Base-by-base conservation (phyloP, 37 sponge, comb jelly and placozoan genomes). In the Geodia barretti region DNA sequence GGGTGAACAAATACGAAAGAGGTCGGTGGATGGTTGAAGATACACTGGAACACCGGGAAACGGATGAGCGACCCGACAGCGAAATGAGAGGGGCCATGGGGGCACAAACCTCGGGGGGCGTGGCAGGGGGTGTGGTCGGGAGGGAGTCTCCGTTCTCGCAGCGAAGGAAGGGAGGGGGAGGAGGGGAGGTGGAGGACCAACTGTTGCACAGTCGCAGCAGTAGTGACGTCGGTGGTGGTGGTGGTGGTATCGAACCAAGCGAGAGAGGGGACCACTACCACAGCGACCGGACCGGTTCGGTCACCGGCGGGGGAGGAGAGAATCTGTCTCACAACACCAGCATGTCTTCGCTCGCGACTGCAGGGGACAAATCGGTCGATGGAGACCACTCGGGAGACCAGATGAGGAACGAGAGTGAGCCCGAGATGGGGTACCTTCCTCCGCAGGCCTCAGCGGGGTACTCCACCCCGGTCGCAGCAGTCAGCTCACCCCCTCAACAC, bases 261-360 rank as follows among this genome's bases (percentile, higher is more conserved):
- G 75, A 74, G 24, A 83, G 54, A 20, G 83, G 73, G 32, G 41
- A 71, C 62, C 29, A 60, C 3, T 41, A 71, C 33, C 75, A 31
- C n/a, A 32, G 73, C 26, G 83, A 83, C 37, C 41, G 75, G 20
- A 83, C 74, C 66, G n/a, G n/a, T n/a, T 83, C 83, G 0, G 73
- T 42, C 3, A 54, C 75, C 54, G 54, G 54, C 7, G 54, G 14
- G 26, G 74, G 73, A 26, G 82, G 63, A 1, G 8, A 5, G 31
- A 80, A 47, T 0, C 74, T 82, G 42, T 82, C 82, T 3, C 63
- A 73, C 30, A 72, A 74, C 47, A 74, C 83, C 0, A 83, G 83
- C 39, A 0, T 74, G 24, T 83, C 83, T 3, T 83, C 83, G 21
- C 40, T 80, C 1, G 9, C 36, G 4, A 42, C 66, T 33, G 30